Percentiles rank a stretch among this genome's conserved stretches.
These are phyloP conservation scores for Semnornis frantzii DNA, from an alignment of 2,113 vertebrate genomes.

Conservation along the genomic window DNA sequence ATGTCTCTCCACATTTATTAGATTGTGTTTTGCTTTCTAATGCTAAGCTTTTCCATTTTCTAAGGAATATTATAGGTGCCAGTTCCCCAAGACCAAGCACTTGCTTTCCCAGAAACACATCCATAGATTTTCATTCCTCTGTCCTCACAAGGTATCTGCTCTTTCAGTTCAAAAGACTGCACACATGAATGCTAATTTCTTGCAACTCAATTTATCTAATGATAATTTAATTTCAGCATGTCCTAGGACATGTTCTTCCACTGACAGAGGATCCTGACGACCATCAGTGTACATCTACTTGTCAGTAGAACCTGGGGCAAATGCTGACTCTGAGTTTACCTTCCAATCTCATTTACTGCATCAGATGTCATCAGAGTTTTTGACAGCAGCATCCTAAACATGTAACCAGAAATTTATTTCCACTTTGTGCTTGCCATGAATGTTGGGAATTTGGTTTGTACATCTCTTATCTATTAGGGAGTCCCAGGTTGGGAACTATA, in stretches of 20 bases:
- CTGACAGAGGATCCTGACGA: neutral
- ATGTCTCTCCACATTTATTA: neutral
- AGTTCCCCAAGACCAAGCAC: neutral
- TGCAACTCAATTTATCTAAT: constrained; percentile 5
- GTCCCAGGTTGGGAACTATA: too few relatives aligned
- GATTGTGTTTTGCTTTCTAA: neutral
- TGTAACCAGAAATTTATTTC: neutral
- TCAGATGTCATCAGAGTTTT: neutral
- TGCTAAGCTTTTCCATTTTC: neutral
- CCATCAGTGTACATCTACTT: constrained; percentile 11
- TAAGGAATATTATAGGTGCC: neutral
- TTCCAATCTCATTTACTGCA: constrained; percentile 9
- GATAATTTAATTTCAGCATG: constrained; percentile 24
- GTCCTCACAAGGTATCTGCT: neutral
- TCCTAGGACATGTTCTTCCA: neutral
- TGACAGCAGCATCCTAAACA: neutral
- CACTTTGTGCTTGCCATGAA: neutral
- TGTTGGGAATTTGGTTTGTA: neutral
- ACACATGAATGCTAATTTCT: neutral
- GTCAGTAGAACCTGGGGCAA: constrained; percentile 2
- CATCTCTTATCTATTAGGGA: neutral
- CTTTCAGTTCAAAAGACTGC: constrained; percentile 6
- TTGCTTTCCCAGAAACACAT: neutral
- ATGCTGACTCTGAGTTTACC: constrained; percentile 13
- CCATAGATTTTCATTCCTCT: neutral